Percentiles rank a stretch among this genome's conserved stretches.
These are phyloP conservation scores for Amphiprion clarkii DNA, from an alignment of 2,797 vertebrate species.

Conservation along the genomic window DNA sequence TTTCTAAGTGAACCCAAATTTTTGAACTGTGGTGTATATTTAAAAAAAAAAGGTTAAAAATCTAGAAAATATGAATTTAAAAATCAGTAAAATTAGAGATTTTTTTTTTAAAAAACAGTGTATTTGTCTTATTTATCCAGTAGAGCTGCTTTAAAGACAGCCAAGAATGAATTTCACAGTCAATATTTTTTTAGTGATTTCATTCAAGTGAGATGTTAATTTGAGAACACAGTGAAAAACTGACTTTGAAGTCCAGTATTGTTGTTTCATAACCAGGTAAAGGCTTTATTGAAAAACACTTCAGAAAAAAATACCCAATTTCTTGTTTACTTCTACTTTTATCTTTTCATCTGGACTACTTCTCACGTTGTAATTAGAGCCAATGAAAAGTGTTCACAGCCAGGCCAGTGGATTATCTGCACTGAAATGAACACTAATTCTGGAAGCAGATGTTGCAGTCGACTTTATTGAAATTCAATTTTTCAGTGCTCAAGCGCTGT, in stretches of 20 bases:
- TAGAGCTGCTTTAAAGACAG: too few species aligned
- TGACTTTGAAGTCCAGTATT: conserved; percentile 2
- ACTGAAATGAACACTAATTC: conserved; percentile 12
- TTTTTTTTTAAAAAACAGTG: too few species aligned
- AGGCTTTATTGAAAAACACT: background rate
- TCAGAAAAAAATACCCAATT: background rate
- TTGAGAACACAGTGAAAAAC: background rate
- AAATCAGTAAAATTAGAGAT: too few species aligned
- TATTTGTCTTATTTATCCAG: too few species aligned
- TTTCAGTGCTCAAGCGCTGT: background rate
- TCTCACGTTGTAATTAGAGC: conserved; percentile 22
- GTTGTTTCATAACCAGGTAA: background rate
- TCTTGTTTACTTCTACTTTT: conserved; percentile 8
- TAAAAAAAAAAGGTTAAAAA: too few species aligned
- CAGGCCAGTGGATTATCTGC: conserved; percentile 11
- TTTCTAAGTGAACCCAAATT: too few species aligned
- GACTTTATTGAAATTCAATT: background rate
- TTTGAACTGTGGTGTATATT: too few species aligned
- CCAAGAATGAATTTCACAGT: too few species aligned
- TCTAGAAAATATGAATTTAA: too few species aligned
- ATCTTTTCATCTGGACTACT: conserved; percentile 23
- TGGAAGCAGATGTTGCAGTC: conserved; percentile 9
- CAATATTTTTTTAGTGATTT: too few species aligned
- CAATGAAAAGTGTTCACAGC: conserved; percentile 12
- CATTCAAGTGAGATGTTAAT: too few species aligned